Base-by-base conservation (phyloP, 23 tunicate genomes). In the Diplosoma virens region DNA sequence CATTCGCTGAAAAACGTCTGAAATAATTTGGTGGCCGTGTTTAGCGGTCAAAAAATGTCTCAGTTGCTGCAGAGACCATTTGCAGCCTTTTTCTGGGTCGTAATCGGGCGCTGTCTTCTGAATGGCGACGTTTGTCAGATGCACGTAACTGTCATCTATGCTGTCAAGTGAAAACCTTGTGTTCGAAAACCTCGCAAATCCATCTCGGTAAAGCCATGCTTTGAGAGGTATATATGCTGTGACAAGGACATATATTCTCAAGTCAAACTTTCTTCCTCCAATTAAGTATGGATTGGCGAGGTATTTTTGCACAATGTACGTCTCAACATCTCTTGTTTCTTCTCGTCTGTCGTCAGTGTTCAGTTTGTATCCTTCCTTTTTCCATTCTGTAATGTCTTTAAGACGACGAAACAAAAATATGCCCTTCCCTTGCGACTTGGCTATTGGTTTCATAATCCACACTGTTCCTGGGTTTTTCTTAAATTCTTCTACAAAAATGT, bases 401-500 rank as follows among this genome's bases (percentile, higher is more conserved):
- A 94, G 72, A 2, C 88, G 69, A 26, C 94, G 78, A 67, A 94
- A 94, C 47, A 94, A 73, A 58, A 94, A 94, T 32, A 94, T 94
- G 22, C 98, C 98, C 47, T 87, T 86, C 14, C 98, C 98, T 76
- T 94, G 98, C 20, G 98, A 94, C 48, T 87, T 94, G 45, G 94
- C 89, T 47, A 94, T 92, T 31, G 98, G 98, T 53, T 94, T 94
- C 98, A 94, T 94, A 37, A 94, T 94, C 98, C 98, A 94, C 4
- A 94, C 93, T 4, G 94, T 87, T 28, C 98, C 93, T 17, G 93
- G 98, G 32, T 93, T 86, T 58, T 79, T 93, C 65, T 93, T 93
- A 47, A 93, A 93, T 41, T 93, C 98, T 69, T 93, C 98, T 27
- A 93, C 98, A 75, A 93, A 93, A 32, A 93, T 93, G 67, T 93